Evolutionary conservation across 2,888 invertebrate species (phyloP).

Genomic region (Macrosoma leucophasiata): DNA sequence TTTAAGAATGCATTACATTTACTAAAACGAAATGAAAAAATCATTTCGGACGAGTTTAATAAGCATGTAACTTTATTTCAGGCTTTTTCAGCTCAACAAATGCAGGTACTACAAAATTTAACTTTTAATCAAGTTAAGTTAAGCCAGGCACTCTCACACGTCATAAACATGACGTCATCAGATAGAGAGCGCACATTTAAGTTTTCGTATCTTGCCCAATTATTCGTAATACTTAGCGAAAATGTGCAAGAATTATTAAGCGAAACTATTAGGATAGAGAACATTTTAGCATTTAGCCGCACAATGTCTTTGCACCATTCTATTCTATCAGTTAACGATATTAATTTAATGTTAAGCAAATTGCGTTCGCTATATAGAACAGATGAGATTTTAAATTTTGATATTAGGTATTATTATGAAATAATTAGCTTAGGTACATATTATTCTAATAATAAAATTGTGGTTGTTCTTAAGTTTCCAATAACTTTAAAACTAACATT

Average conservation of each 20-base stretch:
- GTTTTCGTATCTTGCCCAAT: too few relatives aligned
- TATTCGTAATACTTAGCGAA: too few relatives aligned
- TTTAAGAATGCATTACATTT: conserved; percentile 3
- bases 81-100: neutral
- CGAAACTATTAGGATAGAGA: conserved; percentile 5
- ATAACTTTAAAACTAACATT: neutral
- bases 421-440: conserved; percentile 3
- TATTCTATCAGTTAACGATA: conserved; percentile 4
- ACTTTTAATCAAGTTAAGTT: neutral
- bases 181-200: too few relatives aligned
- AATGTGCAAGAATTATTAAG: conserved; percentile 4
- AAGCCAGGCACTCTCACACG: neutral
- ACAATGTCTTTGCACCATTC: conserved; percentile 8
- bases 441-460: conserved; percentile 1
- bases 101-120: neutral
- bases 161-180: too few relatives aligned
- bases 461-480: conserved; percentile 3
- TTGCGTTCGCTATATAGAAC: neutral
- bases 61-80: conserved; percentile 1
- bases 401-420: conserved; percentile 1
- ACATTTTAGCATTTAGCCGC: conserved; percentile 8
- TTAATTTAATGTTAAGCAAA: conserved; percentile 1
- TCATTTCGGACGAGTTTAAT: neutral
- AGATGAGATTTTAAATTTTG: conserved; percentile 3
- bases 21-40: conserved; percentile 5